phyloP scores from a whole-genome alignment of 92 coral and sea anemone species.

The Diadumene lineata region DNA sequence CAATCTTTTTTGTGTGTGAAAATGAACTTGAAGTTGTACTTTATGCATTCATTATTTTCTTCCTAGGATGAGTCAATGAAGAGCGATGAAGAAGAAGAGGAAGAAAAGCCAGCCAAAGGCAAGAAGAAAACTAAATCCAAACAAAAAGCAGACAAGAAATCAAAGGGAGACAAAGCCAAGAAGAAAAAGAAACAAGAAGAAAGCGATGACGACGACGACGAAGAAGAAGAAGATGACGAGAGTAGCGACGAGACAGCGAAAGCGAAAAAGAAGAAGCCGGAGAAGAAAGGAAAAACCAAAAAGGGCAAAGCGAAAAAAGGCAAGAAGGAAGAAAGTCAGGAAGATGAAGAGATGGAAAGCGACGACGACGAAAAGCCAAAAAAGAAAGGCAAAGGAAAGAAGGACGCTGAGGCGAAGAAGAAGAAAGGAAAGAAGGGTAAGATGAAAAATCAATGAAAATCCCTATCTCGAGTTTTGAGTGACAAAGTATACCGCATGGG shows the following conservation, averaged over 20 bases:
- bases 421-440: conserved; percentile 31
- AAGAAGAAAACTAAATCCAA: conserved; percentile 8
- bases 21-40: too few species aligned
- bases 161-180: conserved; percentile 20
- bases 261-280: conserved; percentile 2
- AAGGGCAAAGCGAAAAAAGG: conserved; percentile 11
- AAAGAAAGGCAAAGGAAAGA: conserved; percentile 28
- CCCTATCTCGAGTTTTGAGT: not conserved
- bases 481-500: too few species aligned
- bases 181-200: conserved; percentile 12
- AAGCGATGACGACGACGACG: conserved; percentile 30
- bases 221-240: conserved; percentile 23
- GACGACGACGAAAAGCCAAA: conserved; percentile 11
- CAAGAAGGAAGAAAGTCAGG: conserved; percentile 35
- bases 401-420: not conserved
- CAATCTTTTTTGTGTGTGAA: too few species aligned
- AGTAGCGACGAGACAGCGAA: not conserved
- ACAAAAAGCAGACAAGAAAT: conserved; percentile 20
- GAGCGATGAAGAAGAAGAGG: conserved; percentile 32
- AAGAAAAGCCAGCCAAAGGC: conserved; percentile 15
- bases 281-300: conserved; percentile 15
- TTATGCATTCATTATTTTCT: not conserved
- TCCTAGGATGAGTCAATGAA: conserved; percentile 36
- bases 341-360: conserved; percentile 27
- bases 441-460: not conserved